These are phyloP conservation scores for Microcebus murinus DNA, from an alignment of 2,113 vertebrate genomes.

Conservation along the genomic window DNA sequence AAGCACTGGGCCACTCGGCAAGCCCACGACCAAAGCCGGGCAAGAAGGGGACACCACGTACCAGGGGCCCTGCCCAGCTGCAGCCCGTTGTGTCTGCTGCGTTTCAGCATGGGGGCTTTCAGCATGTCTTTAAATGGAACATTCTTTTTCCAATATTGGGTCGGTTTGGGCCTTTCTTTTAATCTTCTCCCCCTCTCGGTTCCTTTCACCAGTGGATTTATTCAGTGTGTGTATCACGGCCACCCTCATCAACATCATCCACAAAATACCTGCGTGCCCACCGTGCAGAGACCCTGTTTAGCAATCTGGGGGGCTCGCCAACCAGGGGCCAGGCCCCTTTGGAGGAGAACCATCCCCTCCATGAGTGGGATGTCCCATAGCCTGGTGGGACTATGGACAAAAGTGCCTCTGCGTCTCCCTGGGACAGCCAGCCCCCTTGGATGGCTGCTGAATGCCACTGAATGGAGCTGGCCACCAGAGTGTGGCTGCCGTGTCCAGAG, in stretches of 20 bases:
- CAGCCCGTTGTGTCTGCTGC: not conserved
- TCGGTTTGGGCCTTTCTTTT: not conserved
- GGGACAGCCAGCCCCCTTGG: no score
- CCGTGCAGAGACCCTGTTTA: not conserved
- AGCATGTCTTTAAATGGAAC: slow-evolving; percentile 48
- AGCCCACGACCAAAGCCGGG: not conserved
- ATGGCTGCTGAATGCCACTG: not conserved
- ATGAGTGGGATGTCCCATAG: not conserved
- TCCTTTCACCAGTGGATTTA: not conserved
- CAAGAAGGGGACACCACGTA: slow-evolving; percentile 14
- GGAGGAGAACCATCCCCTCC: not conserved
- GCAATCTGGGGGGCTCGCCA: not conserved
- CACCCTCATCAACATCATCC: not conserved
- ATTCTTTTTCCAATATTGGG: not conserved
- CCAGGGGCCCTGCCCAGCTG: not conserved
- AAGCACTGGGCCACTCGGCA: not conserved
- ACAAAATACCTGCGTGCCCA: not conserved
- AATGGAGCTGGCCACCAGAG: not conserved
- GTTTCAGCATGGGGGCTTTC: slow-evolving; percentile 55
- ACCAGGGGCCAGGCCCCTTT: not conserved
- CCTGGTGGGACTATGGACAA: no score
- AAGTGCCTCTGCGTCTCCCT: no score
- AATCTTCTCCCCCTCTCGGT: not conserved
- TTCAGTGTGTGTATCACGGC: not conserved
- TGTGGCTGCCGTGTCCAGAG: not conserved